Base-by-base conservation (phyloP, 2,113 vertebrate species). In the Halcyon malimbica region DNA sequence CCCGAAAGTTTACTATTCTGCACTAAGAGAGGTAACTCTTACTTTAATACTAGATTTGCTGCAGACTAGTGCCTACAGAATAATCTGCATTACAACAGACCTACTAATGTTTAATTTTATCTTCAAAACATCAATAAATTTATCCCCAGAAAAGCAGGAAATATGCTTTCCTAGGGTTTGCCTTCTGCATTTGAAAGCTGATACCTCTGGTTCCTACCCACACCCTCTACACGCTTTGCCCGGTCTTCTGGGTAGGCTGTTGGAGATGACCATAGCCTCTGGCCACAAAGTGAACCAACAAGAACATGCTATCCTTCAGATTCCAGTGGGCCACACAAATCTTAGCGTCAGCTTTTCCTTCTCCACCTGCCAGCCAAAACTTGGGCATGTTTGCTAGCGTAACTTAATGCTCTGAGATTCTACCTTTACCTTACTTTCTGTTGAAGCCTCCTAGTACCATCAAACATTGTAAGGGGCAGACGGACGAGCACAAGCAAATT, bases 271-370 rank as follows among this genome's bases (percentile, higher is more conserved):
- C 20, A 6, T 0, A 3, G 60, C 24, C 44, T 74, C 62, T 53
- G 3, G 4, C 20, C 6, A 1, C 18, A 25, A 68, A 60, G 25
- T 6, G 19, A 68, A 76, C 6, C 21, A 64, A 48, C 7, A 39
- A 39, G 15, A 82, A 65, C 13, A 68, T 0, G 0, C 5, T 39
- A 64, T 8, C n/a, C 37, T 19, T n/a, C 37, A 70, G 33, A 41
- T 75, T 94, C 41, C 79, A 62, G 29, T 37, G 12, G 29, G 33
- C 20, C 53, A 80, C 15, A 69, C 2, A 91, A 73, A 73, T 13
- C 6, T 62, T 41, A 80, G 59, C 19, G 65, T 44, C 54, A 78
- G 33, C 35, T 81, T 77, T 31, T 77, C 44, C 44, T 74, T 75
- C 69, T 81, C 19, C 33, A 6, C 21, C 25, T 50, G 19, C 19